Conservation (phyloP, 2,113 vertebrate species). For the Pelmatolapia mariae region DNA sequence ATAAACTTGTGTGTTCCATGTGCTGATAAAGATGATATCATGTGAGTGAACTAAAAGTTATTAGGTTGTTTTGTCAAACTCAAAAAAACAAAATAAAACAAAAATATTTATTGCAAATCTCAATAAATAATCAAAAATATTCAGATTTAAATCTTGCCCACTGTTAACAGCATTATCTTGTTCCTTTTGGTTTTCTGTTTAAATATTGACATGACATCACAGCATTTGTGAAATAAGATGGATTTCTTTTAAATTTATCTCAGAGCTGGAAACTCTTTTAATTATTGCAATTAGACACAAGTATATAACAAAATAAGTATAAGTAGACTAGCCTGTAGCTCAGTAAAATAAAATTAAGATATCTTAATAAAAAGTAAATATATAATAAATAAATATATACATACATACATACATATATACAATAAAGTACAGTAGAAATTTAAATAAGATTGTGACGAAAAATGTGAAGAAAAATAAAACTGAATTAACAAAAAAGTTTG, state of each 20-base stretch:
- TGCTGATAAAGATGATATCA: not conserved
- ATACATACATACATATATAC: not conserved
- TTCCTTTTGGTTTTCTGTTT: not conserved
- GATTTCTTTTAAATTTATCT: not conserved
- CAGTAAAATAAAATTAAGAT: not conserved
- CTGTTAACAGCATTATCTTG: not conserved
- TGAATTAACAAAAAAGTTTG: not conserved
- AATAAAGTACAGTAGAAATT: not conserved
- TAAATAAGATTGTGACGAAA: not conserved
- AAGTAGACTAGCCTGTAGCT: not conserved
- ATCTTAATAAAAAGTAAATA: not conserved
- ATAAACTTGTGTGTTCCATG: not conserved
- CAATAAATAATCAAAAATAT: not conserved
- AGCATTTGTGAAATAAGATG: not conserved
- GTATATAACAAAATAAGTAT: not conserved
- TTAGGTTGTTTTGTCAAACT: not conserved
- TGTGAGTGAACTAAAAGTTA: not conserved
- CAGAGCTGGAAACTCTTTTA: not conserved
- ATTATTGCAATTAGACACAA: not conserved
- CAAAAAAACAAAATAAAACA: not conserved
- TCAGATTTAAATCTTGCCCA: fast-evolving
- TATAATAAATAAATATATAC: not conserved
- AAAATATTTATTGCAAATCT: not conserved
- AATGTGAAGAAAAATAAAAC: not conserved
- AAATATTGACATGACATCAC: not conserved